Evolutionary conservation across 2,888 invertebrate genomes (phyloP).

Genomic region (Coenonympha arcania): DNA sequence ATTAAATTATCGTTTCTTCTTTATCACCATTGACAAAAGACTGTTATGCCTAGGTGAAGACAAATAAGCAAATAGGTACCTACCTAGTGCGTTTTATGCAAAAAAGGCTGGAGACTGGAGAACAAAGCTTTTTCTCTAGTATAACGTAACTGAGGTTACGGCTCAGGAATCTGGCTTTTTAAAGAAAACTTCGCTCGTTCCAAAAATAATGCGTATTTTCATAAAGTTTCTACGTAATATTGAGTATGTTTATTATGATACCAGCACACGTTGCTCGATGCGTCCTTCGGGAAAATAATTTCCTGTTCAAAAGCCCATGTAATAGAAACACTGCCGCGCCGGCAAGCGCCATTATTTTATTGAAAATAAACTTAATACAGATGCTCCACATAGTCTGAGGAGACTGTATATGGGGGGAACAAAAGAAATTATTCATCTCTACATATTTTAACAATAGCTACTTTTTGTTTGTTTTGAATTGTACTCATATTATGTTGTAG

Average conservation of each 20-base stretch:
- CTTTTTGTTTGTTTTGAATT: too few species aligned
- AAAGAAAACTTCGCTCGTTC: neutral
- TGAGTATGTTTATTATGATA: neutral
- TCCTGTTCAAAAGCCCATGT: slow-evolving; percentile 19
- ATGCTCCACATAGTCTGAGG: slow-evolving; percentile 40
- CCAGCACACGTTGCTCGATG: neutral
- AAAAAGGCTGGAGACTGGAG: too few species aligned
- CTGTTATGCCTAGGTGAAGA: too few species aligned
- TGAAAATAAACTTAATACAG: slow-evolving; percentile 48
- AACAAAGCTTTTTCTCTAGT: too few species aligned
- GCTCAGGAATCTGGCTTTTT: neutral
- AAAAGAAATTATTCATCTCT: neutral
- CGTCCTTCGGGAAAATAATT: slow-evolving; percentile 2
- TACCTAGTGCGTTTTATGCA: too few species aligned
- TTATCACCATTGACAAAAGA: too few species aligned
- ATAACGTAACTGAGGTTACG: too few species aligned
- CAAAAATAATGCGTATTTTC: neutral
- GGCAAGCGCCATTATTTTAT: slow-evolving; percentile 43
- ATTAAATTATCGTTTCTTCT: too few species aligned
- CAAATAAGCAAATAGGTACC: too few species aligned
- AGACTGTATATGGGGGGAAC: neutral
- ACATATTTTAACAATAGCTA: too few species aligned
- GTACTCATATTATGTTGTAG: too few species aligned
- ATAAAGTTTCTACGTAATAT: neutral
- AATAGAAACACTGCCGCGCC: slow-evolving; percentile 26